phyloP scores from a whole-genome alignment of 2,888 invertebrate species.

The Drosophila borborema region DNA sequence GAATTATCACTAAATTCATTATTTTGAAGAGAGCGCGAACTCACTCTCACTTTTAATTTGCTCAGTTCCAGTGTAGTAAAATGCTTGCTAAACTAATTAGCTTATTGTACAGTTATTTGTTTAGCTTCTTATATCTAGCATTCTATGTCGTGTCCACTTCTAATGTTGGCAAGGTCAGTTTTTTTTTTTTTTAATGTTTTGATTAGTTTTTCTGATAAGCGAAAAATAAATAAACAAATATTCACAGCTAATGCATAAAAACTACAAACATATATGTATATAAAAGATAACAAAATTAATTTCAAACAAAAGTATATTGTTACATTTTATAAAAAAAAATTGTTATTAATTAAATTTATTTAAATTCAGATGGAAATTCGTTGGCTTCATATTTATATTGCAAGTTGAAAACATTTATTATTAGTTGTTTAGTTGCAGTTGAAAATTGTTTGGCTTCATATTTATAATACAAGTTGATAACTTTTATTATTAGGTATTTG shows the following conservation, averaged over 20 bases:
- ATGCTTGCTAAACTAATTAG: neutral
- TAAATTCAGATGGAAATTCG: too few species aligned
- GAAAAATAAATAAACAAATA: neutral
- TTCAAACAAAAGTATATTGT: neutral
- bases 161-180: conserved; percentile 36
- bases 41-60: neutral
- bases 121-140: neutral
- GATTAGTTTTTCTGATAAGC: neutral
- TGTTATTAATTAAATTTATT: too few species aligned
- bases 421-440: too few species aligned
- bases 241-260: neutral
- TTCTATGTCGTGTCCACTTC: neutral
- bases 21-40: neutral
- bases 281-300: neutral
- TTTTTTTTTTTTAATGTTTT: conserved; percentile 1
- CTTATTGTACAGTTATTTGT: neutral
- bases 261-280: neutral
- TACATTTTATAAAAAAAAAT: too few species aligned
- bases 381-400: too few species aligned
- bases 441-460: too few species aligned
- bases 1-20: neutral
- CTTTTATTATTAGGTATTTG: too few species aligned
- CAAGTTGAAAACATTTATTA: too few species aligned
- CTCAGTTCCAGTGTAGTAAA: neutral
- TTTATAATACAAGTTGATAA: too few species aligned